A percentile compares a stretch with the other conserved stretches of the same genome.
Conservation (phyloP, 1,140 invertebrate species). For the Harlomillsia oculata region DNA sequence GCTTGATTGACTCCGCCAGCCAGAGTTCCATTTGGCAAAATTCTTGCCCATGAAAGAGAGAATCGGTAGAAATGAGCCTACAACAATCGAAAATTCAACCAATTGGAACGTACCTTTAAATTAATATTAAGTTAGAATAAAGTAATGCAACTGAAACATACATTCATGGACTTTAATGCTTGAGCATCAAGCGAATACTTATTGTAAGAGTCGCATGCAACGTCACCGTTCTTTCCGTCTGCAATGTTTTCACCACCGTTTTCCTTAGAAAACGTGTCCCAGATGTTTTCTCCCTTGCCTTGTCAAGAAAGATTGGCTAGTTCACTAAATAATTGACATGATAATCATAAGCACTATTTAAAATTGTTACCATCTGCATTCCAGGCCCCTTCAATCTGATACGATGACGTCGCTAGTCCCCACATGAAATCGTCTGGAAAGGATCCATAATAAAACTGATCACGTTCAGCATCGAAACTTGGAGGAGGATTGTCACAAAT, state of each 20-base stretch:
- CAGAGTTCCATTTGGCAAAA: slow-evolving; percentile 36
- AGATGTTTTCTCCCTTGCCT: slow-evolving; percentile 18
- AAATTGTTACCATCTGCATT: too few species aligned
- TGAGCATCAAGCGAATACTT: slow-evolving; percentile 32
- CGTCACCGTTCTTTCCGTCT: slow-evolving; percentile 46
- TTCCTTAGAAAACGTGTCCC: slow-evolving; percentile 3
- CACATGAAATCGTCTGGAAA: too few species aligned
- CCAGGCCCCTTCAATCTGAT: too few species aligned
- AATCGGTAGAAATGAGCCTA: slow-evolving; percentile 33
- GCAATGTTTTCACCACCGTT: slow-evolving; percentile 37
- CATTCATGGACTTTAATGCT: slow-evolving; percentile 35
- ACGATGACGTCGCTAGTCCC: too few species aligned
- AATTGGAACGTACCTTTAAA: slow-evolving; percentile 34
- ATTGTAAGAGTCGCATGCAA: slow-evolving; percentile 31
- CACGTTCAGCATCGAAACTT: too few species aligned
- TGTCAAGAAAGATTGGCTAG: too few species aligned
- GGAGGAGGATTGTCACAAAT: too few species aligned
- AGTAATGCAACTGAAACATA: slow-evolving; percentile 37
- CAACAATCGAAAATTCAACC: background rate
- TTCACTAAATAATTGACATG: too few species aligned
- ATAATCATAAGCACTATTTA: too few species aligned
- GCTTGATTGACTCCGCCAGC: slow-evolving; percentile 33
- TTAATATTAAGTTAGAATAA: slow-evolving; percentile 30
- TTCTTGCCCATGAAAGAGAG: slow-evolving; percentile 38
- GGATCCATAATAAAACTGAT: too few species aligned